Base-by-base conservation (phyloP, 2,113 vertebrate genomes). In the Taurulus bubalis region DNA sequence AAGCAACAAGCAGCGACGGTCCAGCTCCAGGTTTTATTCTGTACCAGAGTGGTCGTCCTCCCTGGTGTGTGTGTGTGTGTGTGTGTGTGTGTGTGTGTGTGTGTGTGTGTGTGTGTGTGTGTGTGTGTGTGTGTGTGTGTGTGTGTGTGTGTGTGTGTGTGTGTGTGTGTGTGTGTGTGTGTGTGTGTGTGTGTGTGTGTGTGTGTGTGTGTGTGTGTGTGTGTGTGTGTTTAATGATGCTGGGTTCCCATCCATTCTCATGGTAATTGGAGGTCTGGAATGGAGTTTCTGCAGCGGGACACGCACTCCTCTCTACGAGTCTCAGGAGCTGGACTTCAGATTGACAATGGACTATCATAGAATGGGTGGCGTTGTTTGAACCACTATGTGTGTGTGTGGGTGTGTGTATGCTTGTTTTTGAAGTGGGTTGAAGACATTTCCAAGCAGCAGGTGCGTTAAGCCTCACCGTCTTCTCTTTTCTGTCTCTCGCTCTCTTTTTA, bases 211-310 rank as follows among this genome's bases (percentile, higher is more conserved):
- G 45, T 72, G 70, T 75, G 45, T 77, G 77, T 83, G 82, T 78
- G 80, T 84, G 82, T 87, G 71, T 92, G 80, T 93, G 89, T 90
- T 85, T 91, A 89, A 89, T 91, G 79, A 76, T 89, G 71, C 82
- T 79, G 82, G 89, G 86, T 91, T 95, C 92, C 86, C 93, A 94
- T 94, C 83, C 83, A 87, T 95, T 95, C 91, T 94, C 90, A 95
- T 95, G 95, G 85, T 94, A 95, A 95, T 92, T 93, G 80, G 60
- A 74, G 87, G 76, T 77, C 53, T 79, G 93, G 89, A 94, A 91
- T 92, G 85, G 89, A 81, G 87, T 67, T 79, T 91, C 62, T 89
- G 70, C 69, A 75, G 82, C 64, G 30, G 76, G 87, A 78, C 53
- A 24, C 15, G n/a, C 36, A 76, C 67, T 77, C 68, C 77, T 88